These are phyloP conservation scores for Cryptomyrus ogoouensis DNA, from an alignment of 2,113 vertebrate species.

Conservation along the genomic window DNA sequence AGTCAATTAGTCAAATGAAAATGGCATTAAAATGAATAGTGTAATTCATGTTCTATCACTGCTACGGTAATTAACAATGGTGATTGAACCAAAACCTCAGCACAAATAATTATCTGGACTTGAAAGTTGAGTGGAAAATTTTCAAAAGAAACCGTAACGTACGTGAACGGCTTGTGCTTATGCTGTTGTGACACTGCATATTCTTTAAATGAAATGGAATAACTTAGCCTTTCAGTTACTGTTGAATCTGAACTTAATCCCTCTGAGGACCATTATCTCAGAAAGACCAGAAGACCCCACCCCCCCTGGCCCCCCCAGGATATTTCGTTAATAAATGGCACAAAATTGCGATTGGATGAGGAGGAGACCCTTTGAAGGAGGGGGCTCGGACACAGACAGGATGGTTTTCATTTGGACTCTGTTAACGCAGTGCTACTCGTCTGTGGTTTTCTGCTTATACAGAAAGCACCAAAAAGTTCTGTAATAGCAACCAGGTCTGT, in stretches of 20 bases:
- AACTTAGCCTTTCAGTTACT: background rate
- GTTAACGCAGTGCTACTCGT: conserved; percentile 77
- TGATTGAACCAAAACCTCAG: background rate
- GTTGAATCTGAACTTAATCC: background rate
- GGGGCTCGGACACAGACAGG: background rate
- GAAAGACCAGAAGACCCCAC: background rate
- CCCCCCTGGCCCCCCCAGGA: background rate
- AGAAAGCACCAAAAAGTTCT: conserved; percentile 84
- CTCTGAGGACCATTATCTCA: conserved; percentile 7
- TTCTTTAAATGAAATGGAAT: background rate
- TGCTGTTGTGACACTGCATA: background rate
- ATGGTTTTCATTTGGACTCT: conserved; percentile 85
- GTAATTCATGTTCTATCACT: background rate
- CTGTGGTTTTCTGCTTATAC: conserved; percentile 92
- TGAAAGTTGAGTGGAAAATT: background rate
- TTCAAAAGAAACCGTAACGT: background rate
- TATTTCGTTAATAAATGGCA: background rate
- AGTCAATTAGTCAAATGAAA: background rate
- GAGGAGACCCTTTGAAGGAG: background rate
- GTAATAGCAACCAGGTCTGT: conserved; percentile 81
- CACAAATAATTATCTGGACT: background rate
- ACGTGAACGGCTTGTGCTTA: background rate
- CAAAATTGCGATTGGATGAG: background rate
- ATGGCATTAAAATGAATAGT: background rate
- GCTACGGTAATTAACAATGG: background rate